Percentiles rank a stretch among this genome's conserved stretches.
Conservation (phyloP, 30 jellyfish, hydroid and myxozoan species). For the Aurelia aurita region DNA sequence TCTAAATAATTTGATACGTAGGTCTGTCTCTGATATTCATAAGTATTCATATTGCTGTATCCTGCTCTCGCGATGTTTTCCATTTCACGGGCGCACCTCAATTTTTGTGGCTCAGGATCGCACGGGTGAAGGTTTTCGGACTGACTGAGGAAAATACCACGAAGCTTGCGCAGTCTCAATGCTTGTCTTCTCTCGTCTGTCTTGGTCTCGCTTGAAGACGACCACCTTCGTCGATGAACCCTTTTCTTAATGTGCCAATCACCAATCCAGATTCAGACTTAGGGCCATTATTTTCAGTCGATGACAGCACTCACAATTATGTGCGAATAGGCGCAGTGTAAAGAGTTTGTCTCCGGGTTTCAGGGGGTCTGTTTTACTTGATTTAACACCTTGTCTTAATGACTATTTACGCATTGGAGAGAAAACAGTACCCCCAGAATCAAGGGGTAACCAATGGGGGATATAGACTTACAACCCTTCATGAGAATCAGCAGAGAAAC, state of each 20-base stretch:
- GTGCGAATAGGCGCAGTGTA: constrained; percentile 59
- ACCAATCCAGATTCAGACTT: constrained; percentile 7
- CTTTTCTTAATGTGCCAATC: not conserved
- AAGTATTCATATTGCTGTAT: constrained; percentile 28
- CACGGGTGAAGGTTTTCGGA: too few species aligned
- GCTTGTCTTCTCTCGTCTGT: not conserved
- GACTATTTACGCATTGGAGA: too few species aligned
- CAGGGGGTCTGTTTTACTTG: too few species aligned
- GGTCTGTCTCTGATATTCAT: constrained; percentile 41
- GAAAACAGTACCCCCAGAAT: too few species aligned
- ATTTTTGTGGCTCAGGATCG: too few species aligned
- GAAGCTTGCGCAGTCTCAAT: constrained; percentile 3
- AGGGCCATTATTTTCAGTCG: constrained; percentile 39
- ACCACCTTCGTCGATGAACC: constrained; percentile 37
- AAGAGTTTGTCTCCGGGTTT: too few species aligned
- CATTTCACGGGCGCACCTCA: constrained; percentile 11
- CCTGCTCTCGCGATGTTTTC: constrained; percentile 28
- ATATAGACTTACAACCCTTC: too few species aligned
- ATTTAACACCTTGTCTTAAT: too few species aligned
- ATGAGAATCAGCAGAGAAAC: not conserved
- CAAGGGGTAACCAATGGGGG: too few species aligned
- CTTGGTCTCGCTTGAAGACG: not conserved
- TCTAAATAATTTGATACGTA: constrained; percentile 44
- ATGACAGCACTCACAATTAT: constrained; percentile 53
- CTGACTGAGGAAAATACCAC: not conserved